Percentiles rank a stretch among this genome's conserved stretches.
phyloP scores from a whole-genome alignment of 2,797 vertebrate species.

The Sternotherus odoratus region DNA sequence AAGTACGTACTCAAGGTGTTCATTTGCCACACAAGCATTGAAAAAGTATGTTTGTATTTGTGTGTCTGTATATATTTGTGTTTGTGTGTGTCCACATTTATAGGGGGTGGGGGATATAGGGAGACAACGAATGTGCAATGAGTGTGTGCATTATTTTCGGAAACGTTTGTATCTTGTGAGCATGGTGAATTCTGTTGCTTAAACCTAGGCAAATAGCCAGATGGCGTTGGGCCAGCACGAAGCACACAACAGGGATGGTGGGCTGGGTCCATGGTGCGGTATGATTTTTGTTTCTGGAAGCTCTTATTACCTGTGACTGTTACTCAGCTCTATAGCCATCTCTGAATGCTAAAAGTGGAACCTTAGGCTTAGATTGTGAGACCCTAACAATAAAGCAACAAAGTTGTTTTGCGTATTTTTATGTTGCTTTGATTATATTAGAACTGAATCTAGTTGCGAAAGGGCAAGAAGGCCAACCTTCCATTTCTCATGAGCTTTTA shows the following conservation, averaged over 20 bases:
- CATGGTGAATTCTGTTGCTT: conserved; percentile 15
- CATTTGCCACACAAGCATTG: conserved; percentile 47
- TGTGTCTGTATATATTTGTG: background rate
- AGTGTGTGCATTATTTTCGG: conserved; percentile 19
- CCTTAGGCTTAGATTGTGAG: background rate
- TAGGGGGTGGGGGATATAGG: background rate
- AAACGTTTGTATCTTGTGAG: conserved; percentile 42
- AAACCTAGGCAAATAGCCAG: conserved; percentile 8
- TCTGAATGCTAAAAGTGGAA: background rate
- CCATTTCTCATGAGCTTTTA: background rate
- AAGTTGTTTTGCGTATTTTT: background rate
- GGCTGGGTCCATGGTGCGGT: background rate
- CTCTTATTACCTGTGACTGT: background rate
- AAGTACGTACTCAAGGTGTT: conserved; percentile 2
- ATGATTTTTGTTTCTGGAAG: background rate
- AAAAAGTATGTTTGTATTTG: background rate
- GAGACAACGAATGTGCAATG: background rate
- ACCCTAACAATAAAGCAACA: background rate
- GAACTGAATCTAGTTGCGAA: background rate
- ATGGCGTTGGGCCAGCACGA: conserved; percentile 23
- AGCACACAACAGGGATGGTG: background rate
- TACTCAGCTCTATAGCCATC: background rate
- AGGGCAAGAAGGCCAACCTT: background rate
- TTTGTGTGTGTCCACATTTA: background rate
- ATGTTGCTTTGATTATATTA: background rate